phyloP scores from a whole-genome alignment of 2,113 vertebrate genomes.

The Cricetomys ansorgei region DNA sequence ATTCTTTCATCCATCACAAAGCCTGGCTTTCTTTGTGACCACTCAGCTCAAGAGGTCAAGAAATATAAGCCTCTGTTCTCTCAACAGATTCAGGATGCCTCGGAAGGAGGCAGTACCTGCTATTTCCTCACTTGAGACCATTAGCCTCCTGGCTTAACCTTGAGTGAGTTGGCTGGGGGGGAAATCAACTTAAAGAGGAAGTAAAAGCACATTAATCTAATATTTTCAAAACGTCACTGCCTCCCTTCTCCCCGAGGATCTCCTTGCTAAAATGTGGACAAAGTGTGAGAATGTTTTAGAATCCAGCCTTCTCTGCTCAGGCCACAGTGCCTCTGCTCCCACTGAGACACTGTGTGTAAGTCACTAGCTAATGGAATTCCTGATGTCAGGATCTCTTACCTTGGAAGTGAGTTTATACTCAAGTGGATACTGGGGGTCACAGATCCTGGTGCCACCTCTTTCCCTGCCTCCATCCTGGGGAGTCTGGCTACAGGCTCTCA shows the following conservation, averaged over 20 bases:
- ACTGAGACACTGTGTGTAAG: neutral
- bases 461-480: neutral
- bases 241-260: neutral
- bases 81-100: neutral
- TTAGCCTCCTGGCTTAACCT: neutral
- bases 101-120: neutral
- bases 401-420: neutral
- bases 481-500: neutral
- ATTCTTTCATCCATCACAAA: neutral
- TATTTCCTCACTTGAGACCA: neutral
- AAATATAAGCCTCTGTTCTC: neutral
- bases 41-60: neutral
- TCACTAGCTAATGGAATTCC: neutral
- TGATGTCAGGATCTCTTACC: neutral
- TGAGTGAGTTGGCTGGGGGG: neutral
- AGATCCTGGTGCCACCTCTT: neutral
- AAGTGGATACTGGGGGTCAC: neutral
- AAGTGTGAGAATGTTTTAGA: neutral
- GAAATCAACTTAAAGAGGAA: neutral
- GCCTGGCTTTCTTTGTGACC: conserved; percentile 2
- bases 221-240: conserved; percentile 30
- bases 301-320: neutral
- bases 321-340: neutral
- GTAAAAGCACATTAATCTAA: neutral
- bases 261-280: neutral